Evolutionary conservation across 30 jellyfish, hydroid and myxozoan species (phyloP).

Genomic region (Aurelia aurita): DNA sequence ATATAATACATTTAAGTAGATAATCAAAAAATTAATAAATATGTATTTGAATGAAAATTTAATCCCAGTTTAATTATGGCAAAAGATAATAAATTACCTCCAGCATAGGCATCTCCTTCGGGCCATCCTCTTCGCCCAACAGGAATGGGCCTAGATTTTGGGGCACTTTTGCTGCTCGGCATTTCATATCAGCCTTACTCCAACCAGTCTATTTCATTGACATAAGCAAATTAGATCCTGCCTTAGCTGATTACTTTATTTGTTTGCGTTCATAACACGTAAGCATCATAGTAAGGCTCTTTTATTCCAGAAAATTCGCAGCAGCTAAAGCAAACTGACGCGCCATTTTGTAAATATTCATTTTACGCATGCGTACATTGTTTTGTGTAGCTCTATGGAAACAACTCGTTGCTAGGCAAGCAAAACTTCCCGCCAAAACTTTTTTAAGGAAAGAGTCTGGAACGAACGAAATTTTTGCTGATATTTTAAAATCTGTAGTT

Average conservation of each 20-base stretch:
- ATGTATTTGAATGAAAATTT: no score
- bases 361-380: constrained; percentile 16
- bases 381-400: constrained; percentile 7
- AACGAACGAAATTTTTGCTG: no score
- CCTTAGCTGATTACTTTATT: no score
- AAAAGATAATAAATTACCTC: not conserved
- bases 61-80: not conserved
- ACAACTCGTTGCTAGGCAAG: constrained; percentile 46
- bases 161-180: constrained; percentile 21
- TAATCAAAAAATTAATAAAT: no score
- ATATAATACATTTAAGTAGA: no score
- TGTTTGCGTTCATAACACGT: no score
- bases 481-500: no score
- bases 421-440: constrained; percentile 49
- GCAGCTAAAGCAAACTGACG: not conserved
- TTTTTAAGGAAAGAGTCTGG: no score
- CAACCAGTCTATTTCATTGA: not conserved
- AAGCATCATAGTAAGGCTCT: no score
- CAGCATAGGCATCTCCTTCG: constrained; percentile 3
- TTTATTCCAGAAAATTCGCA: no score
- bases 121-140: not conserved
- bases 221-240: no score
- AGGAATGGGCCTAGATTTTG: constrained; percentile 5
- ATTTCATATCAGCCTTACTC: not conserved
- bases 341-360: constrained; percentile 29